A percentile compares a stretch with the other conserved stretches of the same genome.
Conservation (phyloP, 2,888 invertebrate genomes). For the Panopea generosa region DNA sequence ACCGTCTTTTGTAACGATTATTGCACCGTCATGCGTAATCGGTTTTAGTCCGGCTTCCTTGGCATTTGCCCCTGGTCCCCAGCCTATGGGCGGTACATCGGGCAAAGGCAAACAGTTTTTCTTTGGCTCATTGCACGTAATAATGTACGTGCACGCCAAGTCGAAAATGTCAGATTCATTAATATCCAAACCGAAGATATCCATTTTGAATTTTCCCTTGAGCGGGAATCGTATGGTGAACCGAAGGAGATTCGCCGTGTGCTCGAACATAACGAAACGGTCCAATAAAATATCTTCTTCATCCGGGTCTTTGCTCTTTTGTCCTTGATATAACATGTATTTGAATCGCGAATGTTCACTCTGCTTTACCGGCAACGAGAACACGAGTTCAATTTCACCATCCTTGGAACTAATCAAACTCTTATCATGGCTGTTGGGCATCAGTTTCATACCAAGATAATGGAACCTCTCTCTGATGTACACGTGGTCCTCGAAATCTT, state of each 20-base stretch:
- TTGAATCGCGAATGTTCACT: constrained; percentile 77
- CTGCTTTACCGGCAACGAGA: constrained; percentile 71
- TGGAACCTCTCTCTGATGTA: constrained; percentile 82
- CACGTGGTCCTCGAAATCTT: constrained; percentile 78
- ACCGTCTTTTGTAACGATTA: constrained; percentile 79
- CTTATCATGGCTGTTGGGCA: constrained; percentile 68
- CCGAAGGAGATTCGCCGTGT: constrained; percentile 71
- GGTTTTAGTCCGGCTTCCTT: constrained; percentile 78
- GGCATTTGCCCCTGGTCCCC: constrained; percentile 80
- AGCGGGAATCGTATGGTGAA: constrained; percentile 78
- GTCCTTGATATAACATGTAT: constrained; percentile 79
- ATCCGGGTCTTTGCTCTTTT: constrained; percentile 44
- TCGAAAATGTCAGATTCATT: constrained; percentile 79
- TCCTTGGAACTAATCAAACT: constrained; percentile 73
- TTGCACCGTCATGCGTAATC: constrained; percentile 78
- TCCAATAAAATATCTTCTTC: constrained; percentile 74
- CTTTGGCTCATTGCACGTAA: constrained; percentile 75
- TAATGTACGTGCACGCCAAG: constrained; percentile 81
- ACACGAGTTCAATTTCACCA: constrained; percentile 78
- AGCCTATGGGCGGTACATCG: constrained; percentile 82
- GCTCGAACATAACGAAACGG: constrained; percentile 81
- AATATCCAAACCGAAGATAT: constrained; percentile 80
- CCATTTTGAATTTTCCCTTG: constrained; percentile 81
- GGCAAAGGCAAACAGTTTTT: constrained; percentile 79
- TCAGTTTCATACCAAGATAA: constrained; percentile 74